Base-by-base conservation (phyloP, 2,888 invertebrate species). In the Brachycybe producta region DNA sequence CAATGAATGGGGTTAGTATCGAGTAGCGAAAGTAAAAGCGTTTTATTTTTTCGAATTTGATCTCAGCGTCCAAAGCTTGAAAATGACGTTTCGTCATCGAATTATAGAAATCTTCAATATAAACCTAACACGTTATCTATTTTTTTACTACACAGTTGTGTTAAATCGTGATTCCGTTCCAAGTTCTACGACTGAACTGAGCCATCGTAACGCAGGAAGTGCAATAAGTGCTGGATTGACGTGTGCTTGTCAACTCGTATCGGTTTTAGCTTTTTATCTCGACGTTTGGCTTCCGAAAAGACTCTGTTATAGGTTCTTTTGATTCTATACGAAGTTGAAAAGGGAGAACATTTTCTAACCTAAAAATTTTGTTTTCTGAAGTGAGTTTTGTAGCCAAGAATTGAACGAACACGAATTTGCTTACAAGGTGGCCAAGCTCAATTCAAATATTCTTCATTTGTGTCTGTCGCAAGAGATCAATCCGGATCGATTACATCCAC, bases 211-310 rank as follows among this genome's bases (percentile, higher is more conserved):
- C 64, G 76, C 79, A 58, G 78, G 80, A 38, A 80, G 79, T 62
- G 78, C 78, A 56, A 82, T 82, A 57, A 77, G 76, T 65, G 87
- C 82, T 56, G 91, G 85, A 47, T 75, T 92, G 38, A 81, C 83
- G 36, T 85, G 88, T 65, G 80, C 84, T 35, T 81, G 88, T 51
- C 92, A 92, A 71, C 73, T 92, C 58, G 76, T 84, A 40, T 78
- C 81, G 63, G 72, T 88, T 57, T 71, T 90, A 57, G 83, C 88
- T 43, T 85, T 80, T 72, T 82, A 83, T 65, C 73, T 91, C 54
- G 84, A 88, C 69, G 75, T 82, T 48, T 74, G 81, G 56, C 73
- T 91, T 64, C 91, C 91, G 32, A 78, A 80, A 47, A 61, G 60
- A 51, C 60, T 65, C 32, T 61, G 59, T 43, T 66, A 63, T 54